These are phyloP conservation scores for Mallateleia sp. DNA, from an alignment of 2,888 invertebrate genomes.

Conservation along the genomic window DNA sequence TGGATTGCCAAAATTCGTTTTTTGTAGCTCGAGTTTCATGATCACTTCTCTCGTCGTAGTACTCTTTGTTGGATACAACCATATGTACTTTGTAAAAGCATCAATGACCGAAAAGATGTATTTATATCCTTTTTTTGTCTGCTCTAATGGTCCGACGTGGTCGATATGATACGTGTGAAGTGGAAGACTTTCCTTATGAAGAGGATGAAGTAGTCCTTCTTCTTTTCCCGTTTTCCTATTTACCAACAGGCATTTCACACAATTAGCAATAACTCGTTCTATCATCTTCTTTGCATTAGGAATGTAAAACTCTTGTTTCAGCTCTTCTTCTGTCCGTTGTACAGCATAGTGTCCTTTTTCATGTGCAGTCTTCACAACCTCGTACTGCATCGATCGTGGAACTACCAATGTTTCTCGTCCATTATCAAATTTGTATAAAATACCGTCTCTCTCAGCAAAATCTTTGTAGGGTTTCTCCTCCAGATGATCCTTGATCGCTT, in stretches of 20 bases:
- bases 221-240: conserved; percentile 25
- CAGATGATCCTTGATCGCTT: neutral
- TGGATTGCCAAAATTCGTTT: neutral
- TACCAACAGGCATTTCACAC: neutral
- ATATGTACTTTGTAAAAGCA: neutral
- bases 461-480: conserved; percentile 11
- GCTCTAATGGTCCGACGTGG: neutral
- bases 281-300: conserved; percentile 2
- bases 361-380: too few species aligned
- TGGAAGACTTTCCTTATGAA: neutral
- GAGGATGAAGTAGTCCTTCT: conserved; percentile 1
- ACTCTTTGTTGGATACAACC: neutral
- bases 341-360: too few species aligned
- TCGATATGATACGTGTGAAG: neutral
- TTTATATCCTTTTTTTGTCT: neutral
- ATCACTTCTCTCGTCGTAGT: neutral
- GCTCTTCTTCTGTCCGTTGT: conserved; percentile 37
- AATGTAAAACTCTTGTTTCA: conserved; percentile 29
- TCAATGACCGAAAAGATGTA: neutral
- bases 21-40: neutral
- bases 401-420: too few species aligned
- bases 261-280: conserved; percentile 5
- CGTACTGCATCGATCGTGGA: too few species aligned
- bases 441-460: too few species aligned
- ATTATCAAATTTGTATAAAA: too few species aligned